Evolutionary conservation across 2,797 vertebrate genomes (phyloP), one percentile per base, ranked within the genome.

Genomic region (Merluccius polli): DNA sequence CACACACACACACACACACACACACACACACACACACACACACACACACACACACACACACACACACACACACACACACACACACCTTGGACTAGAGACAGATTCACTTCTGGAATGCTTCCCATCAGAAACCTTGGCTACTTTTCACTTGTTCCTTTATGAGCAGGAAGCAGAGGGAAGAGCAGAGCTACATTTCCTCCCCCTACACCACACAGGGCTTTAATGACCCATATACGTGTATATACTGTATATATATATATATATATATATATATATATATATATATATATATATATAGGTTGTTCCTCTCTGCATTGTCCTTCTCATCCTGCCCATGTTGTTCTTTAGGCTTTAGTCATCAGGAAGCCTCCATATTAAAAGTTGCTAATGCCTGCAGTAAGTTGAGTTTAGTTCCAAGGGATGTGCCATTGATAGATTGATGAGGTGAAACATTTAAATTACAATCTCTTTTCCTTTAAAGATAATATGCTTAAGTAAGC

Each of bases 11-110:
- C 35, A 52, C 48, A 32, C 48, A 59, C 72, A 13, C 31, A 38
- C 36, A 38, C 71, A 52, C 75, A 75, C 79, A 33, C 32, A 24
- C 73, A 68, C 31, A 33, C 16, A 29, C 24, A 21, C 35, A 16
- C 11, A n/a, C 69, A 70, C 31, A 70, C 24, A 33, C 70, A 73
- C 75, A 71, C 72, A 63, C 33, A 30, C 76, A 24, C 76, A 30
- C 59, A 33, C 10, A 15, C 16, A 59, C 30, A 59, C 44, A 59
- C 2, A 24, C 59, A 52, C 35, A 13, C 72, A 63, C 68, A 52
- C 73, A 63, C 31, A 36, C 73, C 27, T 68, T 68, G 29, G 13
- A 68, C 65, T 68, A 16, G 12, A 68, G 27, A 68, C 11, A 15
- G 24, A 30, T 29, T 68, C 7, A n/a, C 52, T 59, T 24, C 52